Percentiles rank a stretch among this genome's conserved stretches.
Conservation (phyloP, 1,140 invertebrate species). For the Oryctes rhinoceros region DNA sequence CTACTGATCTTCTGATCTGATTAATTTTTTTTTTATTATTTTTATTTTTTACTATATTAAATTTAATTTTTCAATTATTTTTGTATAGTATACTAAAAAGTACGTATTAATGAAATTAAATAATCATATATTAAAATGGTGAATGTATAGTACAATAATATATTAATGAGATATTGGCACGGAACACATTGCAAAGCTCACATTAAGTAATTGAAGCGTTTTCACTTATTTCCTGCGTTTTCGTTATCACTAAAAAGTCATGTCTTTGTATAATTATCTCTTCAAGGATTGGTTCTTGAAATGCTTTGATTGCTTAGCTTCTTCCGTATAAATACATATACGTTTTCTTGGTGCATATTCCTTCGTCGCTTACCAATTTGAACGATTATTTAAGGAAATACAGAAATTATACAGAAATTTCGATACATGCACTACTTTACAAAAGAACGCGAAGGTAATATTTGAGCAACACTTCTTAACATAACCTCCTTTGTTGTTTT, state of each 20-base stretch:
- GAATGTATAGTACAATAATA: constrained; percentile 25
- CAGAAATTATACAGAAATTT: too few relatives aligned
- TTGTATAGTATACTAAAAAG: constrained; percentile 3
- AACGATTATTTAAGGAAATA: too few relatives aligned
- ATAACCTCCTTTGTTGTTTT: not conserved
- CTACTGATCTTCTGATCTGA: not conserved
- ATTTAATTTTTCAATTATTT: constrained; percentile 3
- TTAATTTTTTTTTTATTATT: not conserved
- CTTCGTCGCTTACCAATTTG: too few relatives aligned
- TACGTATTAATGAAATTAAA: constrained; percentile 1
- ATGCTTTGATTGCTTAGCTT: too few relatives aligned
- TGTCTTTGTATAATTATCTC: too few relatives aligned
- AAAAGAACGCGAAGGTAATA: too few relatives aligned
- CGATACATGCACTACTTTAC: too few relatives aligned
- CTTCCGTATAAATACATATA: too few relatives aligned
- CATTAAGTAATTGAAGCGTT: constrained; percentile 40
- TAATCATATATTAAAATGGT: not conserved
- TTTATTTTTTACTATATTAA: constrained; percentile 3
- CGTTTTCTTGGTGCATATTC: too few relatives aligned
- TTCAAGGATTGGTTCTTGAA: too few relatives aligned
- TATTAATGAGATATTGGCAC: constrained; percentile 35
- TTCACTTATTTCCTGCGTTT: constrained; percentile 11
- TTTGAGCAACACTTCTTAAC: not conserved
- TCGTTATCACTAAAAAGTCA: constrained; percentile 16
- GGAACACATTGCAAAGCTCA: constrained; percentile 38